These are phyloP conservation scores for Tholera decimalis DNA, from an alignment of 2,888 invertebrate species.

Conservation along the genomic window DNA sequence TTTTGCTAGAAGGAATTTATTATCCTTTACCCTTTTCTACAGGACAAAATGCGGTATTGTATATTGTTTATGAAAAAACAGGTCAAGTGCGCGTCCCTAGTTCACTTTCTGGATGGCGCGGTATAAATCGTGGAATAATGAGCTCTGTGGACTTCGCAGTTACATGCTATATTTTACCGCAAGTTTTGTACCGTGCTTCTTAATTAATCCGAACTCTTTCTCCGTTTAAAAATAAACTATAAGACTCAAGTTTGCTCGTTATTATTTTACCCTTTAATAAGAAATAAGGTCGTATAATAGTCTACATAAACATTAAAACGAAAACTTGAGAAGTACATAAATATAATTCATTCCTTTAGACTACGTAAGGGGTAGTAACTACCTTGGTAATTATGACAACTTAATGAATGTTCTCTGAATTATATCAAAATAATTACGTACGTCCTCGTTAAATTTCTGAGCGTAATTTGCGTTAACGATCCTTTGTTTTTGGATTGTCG, in stretches of 20 bases:
- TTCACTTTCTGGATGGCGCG: conserved; percentile 40
- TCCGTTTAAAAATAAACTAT: conserved; percentile 39
- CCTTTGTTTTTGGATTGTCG: conserved; percentile 63
- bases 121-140: conserved; percentile 55
- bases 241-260: conserved; percentile 47
- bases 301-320: conserved; percentile 46
- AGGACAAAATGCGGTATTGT: conserved; percentile 66
- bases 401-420: conserved; percentile 63
- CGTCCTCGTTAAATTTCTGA: conserved; percentile 59
- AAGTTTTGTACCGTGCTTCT: conserved; percentile 27
- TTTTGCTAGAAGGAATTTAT: conserved; percentile 74
- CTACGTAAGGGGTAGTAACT: conserved; percentile 46
- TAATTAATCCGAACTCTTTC: conserved; percentile 48
- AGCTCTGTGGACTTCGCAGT: conserved; percentile 32
- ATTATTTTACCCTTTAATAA: conserved; percentile 42
- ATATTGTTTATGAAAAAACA: conserved; percentile 65
- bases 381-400: conserved; percentile 60
- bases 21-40: conserved; percentile 72
- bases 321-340: conserved; percentile 46
- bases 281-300: conserved; percentile 27
- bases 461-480: conserved; percentile 65
- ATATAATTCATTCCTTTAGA: conserved; percentile 46
- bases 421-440: conserved; percentile 61
- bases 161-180: conserved; percentile 38
- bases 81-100: conserved; percentile 63